These are phyloP conservation scores for Macquaria australasica DNA, from an alignment of 2,113 vertebrate species.

Conservation along the genomic window DNA sequence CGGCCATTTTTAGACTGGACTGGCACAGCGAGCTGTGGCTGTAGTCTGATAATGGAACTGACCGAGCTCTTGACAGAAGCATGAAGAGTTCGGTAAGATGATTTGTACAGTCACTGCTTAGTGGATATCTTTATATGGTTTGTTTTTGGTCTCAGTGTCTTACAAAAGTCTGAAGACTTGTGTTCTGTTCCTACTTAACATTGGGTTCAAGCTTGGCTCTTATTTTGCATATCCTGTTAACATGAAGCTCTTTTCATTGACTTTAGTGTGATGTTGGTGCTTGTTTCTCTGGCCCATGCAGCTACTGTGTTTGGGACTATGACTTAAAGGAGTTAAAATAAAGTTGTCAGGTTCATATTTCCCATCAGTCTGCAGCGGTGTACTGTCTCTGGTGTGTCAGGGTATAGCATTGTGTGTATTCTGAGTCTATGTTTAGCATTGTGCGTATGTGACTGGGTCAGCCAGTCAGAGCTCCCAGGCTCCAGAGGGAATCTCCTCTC, in stretches of 20 bases:
- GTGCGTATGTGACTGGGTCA: conserved; percentile 61
- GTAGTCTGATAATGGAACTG: conserved; percentile 72
- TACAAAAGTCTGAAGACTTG: conserved; percentile 1
- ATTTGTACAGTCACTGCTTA: conserved; percentile 27
- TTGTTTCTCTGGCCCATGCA: not conserved
- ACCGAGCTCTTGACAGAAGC: conserved; percentile 53
- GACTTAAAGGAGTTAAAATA: not conserved
- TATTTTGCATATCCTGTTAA: not conserved
- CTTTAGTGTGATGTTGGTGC: not conserved
- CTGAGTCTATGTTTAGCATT: conserved; percentile 67
- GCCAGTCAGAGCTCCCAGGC: conserved; percentile 64
- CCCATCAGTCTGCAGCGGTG: conserved; percentile 18
- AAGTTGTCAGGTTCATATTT: conserved; percentile 28
- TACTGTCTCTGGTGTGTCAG: conserved; percentile 28
- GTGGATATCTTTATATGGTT: conserved; percentile 10
- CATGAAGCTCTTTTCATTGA: not conserved
- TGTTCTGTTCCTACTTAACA: not conserved
- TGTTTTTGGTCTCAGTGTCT: conserved; percentile 8
- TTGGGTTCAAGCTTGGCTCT: not conserved
- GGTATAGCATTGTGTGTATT: conserved; percentile 58
- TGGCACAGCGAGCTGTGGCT: conserved; percentile 62
- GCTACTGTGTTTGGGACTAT: conserved; percentile 1
- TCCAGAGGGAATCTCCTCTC: conserved; percentile 78
- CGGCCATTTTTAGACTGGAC: conserved; percentile 77
- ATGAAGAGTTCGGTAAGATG: conserved; percentile 66